These are phyloP conservation scores for Periophthalmodon schlosseri DNA, from an alignment of 2,113 vertebrate species.

Conservation along the genomic window DNA sequence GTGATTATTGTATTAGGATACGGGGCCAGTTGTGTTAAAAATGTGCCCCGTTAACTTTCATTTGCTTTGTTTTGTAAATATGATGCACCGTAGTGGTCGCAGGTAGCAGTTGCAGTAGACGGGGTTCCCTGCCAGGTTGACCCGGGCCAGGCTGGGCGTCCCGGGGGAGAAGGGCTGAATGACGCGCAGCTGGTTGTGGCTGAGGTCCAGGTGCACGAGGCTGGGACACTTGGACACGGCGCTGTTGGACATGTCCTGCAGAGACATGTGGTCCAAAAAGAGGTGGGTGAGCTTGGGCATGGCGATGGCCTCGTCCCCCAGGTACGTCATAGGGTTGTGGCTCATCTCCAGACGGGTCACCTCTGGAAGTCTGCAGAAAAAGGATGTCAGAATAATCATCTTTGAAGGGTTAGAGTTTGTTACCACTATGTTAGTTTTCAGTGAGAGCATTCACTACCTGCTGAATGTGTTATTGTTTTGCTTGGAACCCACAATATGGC, in stretches of 20 bases:
- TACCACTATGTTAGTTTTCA: no score
- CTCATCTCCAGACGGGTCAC: slow-evolving; percentile 84
- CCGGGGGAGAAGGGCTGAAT: slow-evolving; percentile 82
- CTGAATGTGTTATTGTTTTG: no score
- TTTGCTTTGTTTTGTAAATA: background rate
- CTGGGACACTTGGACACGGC: slow-evolving; percentile 82
- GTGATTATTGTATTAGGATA: no score
- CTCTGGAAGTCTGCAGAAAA: slow-evolving; percentile 70
- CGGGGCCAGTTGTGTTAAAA: no score
- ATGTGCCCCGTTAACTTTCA: no score
- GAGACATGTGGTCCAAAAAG: slow-evolving; percentile 83
- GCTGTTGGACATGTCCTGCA: slow-evolving; percentile 84
- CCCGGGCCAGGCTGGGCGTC: slow-evolving; percentile 67
- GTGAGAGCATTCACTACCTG: no score
- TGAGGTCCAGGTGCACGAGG: slow-evolving; percentile 84
- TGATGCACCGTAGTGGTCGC: slow-evolving; percentile 76
- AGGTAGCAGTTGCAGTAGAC: slow-evolving; percentile 89
- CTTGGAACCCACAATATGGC: no score
- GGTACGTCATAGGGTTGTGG: slow-evolving; percentile 90
- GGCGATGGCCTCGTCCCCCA: slow-evolving; percentile 83
- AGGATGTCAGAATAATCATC: background rate
- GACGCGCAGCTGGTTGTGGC: slow-evolving; percentile 84
- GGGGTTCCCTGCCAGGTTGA: slow-evolving; percentile 86
- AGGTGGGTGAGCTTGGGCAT: slow-evolving; percentile 88
- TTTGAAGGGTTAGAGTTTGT: no score